phyloP scores from a whole-genome alignment of 1,140 invertebrate genomes.

The Melipona quadrifasciata region DNA sequence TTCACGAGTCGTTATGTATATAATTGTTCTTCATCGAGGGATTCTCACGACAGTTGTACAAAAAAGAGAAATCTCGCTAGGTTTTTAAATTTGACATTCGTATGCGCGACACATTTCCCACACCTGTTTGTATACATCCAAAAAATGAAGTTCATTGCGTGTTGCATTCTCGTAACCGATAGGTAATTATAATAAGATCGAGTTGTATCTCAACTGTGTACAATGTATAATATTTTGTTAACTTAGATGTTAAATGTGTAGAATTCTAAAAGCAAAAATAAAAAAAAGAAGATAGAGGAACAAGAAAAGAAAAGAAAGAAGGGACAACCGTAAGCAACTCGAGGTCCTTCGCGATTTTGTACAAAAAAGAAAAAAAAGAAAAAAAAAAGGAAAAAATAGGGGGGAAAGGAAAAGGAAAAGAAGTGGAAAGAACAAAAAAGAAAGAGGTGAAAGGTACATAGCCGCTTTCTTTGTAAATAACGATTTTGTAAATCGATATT shows the following conservation, averaged over 20 bases:
- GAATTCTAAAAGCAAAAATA: slow-evolving; percentile 43
- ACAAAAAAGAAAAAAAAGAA: slow-evolving; percentile 64
- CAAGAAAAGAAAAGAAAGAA: slow-evolving; percentile 7
- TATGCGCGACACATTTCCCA: slow-evolving; percentile 12
- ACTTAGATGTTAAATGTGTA: slow-evolving; percentile 75
- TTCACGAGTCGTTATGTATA: slow-evolving; percentile 36
- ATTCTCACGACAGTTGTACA: slow-evolving; percentile 30
- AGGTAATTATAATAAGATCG: slow-evolving; percentile 47
- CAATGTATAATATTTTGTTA: slow-evolving; percentile 74
- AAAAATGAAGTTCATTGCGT: slow-evolving; percentile 15
- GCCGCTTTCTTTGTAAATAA: slow-evolving; percentile 79
- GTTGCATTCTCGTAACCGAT: slow-evolving; percentile 29
- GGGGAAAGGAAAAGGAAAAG: slow-evolving; percentile 70
- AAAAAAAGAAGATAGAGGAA: slow-evolving; percentile 44
- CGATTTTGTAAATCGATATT: slow-evolving; percentile 68
- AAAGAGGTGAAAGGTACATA: slow-evolving; percentile 73
- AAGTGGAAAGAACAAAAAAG: slow-evolving; percentile 62
- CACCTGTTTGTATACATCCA: slow-evolving; percentile 25
- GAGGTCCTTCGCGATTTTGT: slow-evolving; percentile 74
- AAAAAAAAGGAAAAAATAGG: neutral
- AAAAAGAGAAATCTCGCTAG: slow-evolving; percentile 11
- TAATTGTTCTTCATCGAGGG: slow-evolving; percentile 13
- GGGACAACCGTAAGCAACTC: slow-evolving; percentile 66
- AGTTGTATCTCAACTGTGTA: slow-evolving; percentile 71
- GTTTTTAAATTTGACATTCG: slow-evolving; percentile 39